A percentile compares a stretch with the other conserved stretches of the same genome.
These are phyloP conservation scores for Papio anubis DNA, from an alignment of 2,113 vertebrate species.

Conservation along the genomic window DNA sequence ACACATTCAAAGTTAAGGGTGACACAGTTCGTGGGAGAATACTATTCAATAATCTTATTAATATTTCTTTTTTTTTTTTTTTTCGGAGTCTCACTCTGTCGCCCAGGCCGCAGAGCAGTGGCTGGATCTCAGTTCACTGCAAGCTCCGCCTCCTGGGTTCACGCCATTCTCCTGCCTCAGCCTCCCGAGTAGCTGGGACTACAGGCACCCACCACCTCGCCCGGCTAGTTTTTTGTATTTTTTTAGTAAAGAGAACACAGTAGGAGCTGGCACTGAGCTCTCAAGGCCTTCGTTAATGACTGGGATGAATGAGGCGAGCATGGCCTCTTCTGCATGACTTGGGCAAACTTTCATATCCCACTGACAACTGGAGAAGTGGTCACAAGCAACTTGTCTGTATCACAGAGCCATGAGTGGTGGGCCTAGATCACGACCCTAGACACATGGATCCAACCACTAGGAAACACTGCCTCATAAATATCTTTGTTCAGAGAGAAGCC, in stretches of 20 bases:
- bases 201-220: too few relatives aligned
- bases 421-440: background rate
- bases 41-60: background rate
- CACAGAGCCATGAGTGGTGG: background rate
- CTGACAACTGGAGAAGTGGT: background rate
- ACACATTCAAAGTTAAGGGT: background rate
- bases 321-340: background rate
- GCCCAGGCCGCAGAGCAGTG: too few relatives aligned
- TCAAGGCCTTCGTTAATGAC: background rate
- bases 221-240: too few relatives aligned
- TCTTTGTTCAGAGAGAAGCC: background rate
- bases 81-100: too few relatives aligned
- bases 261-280: background rate
- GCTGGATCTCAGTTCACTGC: too few relatives aligned
- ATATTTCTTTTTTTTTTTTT: background rate
- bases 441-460: background rate
- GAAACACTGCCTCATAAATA: background rate
- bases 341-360: background rate
- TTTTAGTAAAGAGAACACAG: background rate
- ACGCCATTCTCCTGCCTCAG: too few relatives aligned
- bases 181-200: too few relatives aligned
- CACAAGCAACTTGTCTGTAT: background rate
- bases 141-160: too few relatives aligned
- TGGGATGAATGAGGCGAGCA: background rate
- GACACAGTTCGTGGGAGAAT: background rate